These are phyloP conservation scores for Rhinichthys klamathensis DNA, from an alignment of 2,113 vertebrate species.

Conservation along the genomic window DNA sequence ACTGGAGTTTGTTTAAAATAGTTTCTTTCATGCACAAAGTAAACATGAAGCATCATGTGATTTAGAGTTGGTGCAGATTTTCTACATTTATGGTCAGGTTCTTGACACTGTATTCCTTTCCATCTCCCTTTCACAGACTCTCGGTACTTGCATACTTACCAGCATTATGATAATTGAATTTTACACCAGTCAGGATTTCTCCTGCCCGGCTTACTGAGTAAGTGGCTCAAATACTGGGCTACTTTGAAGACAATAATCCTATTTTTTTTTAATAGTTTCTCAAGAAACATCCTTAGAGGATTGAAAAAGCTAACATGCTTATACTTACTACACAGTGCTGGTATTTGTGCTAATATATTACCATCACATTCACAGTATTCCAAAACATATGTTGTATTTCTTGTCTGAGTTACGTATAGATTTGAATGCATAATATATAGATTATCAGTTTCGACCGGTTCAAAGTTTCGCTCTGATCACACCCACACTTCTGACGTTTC, in stretches of 20 bases:
- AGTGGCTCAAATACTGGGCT: slow-evolving; percentile 45
- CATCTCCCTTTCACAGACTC: neutral
- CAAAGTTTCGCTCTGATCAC: slow-evolving; percentile 16
- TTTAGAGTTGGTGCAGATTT: neutral
- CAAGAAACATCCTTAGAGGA: slow-evolving; percentile 31
- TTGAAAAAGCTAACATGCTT: slow-evolving; percentile 28
- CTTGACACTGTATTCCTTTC: neutral
- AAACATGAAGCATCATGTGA: neutral
- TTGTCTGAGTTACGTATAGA: neutral
- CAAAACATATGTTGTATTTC: neutral
- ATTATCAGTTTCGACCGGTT: neutral
- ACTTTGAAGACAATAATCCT: slow-evolving; percentile 52
- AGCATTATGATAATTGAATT: slow-evolving; percentile 49
- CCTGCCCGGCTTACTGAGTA: slow-evolving; percentile 5
- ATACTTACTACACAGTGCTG: neutral
- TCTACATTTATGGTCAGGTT: neutral
- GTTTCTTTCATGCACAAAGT: neutral
- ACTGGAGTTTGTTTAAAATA: neutral
- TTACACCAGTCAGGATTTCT: slow-evolving; percentile 44
- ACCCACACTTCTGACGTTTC: slow-evolving; percentile 2
- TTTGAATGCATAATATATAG: neutral
- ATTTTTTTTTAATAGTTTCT: slow-evolving; percentile 45
- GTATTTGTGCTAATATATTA: neutral
- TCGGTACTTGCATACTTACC: slow-evolving; percentile 10
- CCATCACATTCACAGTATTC: neutral